phyloP scores from a whole-genome alignment of 2,113 vertebrate genomes.

The Anolis sagrei region DNA sequence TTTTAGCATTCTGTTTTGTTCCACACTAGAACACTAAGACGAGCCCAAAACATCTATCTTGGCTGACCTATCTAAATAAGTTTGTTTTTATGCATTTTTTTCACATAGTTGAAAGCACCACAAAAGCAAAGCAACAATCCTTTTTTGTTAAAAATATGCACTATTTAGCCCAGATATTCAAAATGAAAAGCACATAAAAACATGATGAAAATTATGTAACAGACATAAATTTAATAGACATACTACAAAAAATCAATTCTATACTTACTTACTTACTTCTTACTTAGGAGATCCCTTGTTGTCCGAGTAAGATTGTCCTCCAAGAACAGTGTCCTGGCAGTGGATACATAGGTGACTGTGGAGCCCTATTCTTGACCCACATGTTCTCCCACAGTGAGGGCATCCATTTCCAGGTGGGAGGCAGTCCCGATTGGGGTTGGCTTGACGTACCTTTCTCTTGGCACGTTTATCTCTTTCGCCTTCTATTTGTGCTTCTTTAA shows the following conservation, averaged over 20 bases:
- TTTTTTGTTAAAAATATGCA: not conserved
- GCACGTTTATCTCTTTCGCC: too few relatives aligned
- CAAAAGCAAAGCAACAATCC: not conserved
- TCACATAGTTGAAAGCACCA: not conserved
- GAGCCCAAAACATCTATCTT: constrained; percentile 37
- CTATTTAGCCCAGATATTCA: not conserved
- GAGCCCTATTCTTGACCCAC: too few relatives aligned
- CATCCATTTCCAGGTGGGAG: too few relatives aligned
- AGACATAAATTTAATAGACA: not conserved
- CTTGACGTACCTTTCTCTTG: too few relatives aligned
- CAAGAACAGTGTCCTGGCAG: too few relatives aligned
- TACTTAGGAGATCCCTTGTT: too few relatives aligned
- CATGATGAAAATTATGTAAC: not conserved
- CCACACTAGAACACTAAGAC: constrained; percentile 19
- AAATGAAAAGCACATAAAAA: constrained; percentile 1
- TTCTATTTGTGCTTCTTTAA: too few relatives aligned
- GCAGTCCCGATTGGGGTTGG: too few relatives aligned
- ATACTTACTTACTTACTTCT: too few relatives aligned
- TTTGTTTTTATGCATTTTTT: constrained; percentile 26
- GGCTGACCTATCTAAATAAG: constrained; percentile 11
- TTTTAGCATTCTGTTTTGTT: constrained; percentile 36
- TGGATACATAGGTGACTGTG: too few relatives aligned
- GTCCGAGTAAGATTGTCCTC: too few relatives aligned
- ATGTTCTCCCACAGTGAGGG: too few relatives aligned
- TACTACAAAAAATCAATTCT: not conserved